A percentile compares a stretch with the other conserved stretches of the same genome.
These are phyloP conservation scores for Blera fallax DNA, from an alignment of 2,888 invertebrate genomes.

Conservation along the genomic window DNA sequence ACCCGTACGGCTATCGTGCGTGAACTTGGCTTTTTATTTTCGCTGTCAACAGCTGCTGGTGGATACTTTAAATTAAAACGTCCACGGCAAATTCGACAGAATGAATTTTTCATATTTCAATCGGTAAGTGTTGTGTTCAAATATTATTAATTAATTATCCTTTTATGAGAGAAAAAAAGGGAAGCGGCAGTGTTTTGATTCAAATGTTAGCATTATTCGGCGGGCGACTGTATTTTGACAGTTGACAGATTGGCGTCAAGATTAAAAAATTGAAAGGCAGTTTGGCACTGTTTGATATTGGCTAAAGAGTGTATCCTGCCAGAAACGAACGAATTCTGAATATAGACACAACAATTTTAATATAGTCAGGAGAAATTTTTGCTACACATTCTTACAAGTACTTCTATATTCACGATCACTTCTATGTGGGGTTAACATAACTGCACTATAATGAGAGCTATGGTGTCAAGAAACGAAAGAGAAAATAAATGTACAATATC, in stretches of 20 bases:
- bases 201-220: slow-evolving; percentile 69
- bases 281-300: slow-evolving; percentile 39
- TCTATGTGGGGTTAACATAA: too few species aligned
- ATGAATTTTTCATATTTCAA: slow-evolving; percentile 68
- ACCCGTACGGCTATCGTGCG: slow-evolving; percentile 58
- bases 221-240: slow-evolving; percentile 66
- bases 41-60: slow-evolving; percentile 64
- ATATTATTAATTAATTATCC: slow-evolving; percentile 35
- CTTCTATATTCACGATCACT: too few species aligned
- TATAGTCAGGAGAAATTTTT: not conserved
- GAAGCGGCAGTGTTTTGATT: slow-evolving; percentile 69
- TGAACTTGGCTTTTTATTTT: slow-evolving; percentile 50
- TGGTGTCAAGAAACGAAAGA: too few species aligned
- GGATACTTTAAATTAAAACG: slow-evolving; percentile 68
- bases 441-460: too few species aligned
- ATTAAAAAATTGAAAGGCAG: slow-evolving; percentile 29
- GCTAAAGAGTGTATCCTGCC: not conserved
- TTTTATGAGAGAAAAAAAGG: slow-evolving; percentile 25
- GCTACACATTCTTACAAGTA: too few species aligned
- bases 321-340: not conserved
- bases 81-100: slow-evolving; percentile 67
- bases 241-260: slow-evolving; percentile 57
- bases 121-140: not conserved
- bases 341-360: not conserved
- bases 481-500: too few species aligned